Conservation (phyloP, 2,888 invertebrate genomes). For the Ochropleura plecta region DNA sequence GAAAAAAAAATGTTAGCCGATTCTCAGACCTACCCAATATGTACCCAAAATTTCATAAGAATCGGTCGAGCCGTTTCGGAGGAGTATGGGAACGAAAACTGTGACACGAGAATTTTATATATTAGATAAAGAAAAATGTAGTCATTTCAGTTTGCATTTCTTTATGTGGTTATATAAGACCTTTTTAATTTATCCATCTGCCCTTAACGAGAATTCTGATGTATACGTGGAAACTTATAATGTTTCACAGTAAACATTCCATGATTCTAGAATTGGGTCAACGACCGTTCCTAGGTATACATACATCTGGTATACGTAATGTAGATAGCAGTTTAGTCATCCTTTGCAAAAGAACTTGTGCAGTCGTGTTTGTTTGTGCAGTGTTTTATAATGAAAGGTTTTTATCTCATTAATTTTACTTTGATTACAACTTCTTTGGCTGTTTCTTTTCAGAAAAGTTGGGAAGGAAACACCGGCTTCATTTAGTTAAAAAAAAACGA, state of each 20-base stretch:
- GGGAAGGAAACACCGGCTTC: too few relatives aligned
- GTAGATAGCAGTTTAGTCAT: constrained; percentile 32
- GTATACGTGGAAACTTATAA: not conserved
- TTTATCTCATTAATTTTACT: not conserved
- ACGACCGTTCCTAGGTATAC: constrained; percentile 6
- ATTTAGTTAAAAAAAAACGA: too few relatives aligned
- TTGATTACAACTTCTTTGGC: not conserved
- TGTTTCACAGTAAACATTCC: not conserved
- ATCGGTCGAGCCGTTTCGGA: too few relatives aligned
- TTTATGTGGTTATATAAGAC: too few relatives aligned
- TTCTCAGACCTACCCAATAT: too few relatives aligned
- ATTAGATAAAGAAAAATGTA: too few relatives aligned
- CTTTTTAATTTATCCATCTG: not conserved
- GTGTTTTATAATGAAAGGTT: constrained; percentile 42
- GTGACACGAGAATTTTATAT: too few relatives aligned
- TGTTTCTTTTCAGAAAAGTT: too few relatives aligned
- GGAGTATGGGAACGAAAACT: too few relatives aligned
- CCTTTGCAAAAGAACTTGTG: constrained; percentile 14
- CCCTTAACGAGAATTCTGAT: not conserved
- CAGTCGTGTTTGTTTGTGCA: constrained; percentile 24
- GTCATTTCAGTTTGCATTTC: too few relatives aligned
- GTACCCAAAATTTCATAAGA: too few relatives aligned
- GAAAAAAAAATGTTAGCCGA: too few relatives aligned
- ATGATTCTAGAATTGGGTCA: constrained; percentile 34
- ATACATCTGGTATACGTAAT: not conserved